phyloP scores from a whole-genome alignment of 2,888 invertebrate genomes.

The Lypha dubia region DNA sequence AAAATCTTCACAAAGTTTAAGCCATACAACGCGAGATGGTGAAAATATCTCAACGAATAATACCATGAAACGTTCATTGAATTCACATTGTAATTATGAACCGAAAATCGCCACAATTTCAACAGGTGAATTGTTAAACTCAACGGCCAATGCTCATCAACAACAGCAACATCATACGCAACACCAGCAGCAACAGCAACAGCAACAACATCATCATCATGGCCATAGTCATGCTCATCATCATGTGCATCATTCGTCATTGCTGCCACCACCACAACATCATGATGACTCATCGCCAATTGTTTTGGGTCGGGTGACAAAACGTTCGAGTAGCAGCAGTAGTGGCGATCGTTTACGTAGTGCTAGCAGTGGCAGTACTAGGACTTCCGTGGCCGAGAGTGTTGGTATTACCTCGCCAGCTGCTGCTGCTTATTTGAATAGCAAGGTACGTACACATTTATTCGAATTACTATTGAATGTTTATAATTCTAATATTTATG shows the following conservation, averaged over 20 bases:
- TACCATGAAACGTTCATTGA: slow-evolving; percentile 75
- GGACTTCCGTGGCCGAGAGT: slow-evolving; percentile 64
- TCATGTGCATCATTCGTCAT: slow-evolving; percentile 72
- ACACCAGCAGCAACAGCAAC: slow-evolving; percentile 40
- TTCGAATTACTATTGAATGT: slow-evolving; percentile 1
- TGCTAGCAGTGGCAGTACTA: slow-evolving; percentile 69
- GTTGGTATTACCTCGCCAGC: slow-evolving; percentile 74
- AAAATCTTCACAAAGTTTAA: slow-evolving; percentile 75
- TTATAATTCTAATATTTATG: slow-evolving; percentile 2
- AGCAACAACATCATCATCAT: slow-evolving; percentile 61
- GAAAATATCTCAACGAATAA: slow-evolving; percentile 63
- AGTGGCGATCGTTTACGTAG: slow-evolving; percentile 72
- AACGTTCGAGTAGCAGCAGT: slow-evolving; percentile 68
- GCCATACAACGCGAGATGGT: slow-evolving; percentile 51
- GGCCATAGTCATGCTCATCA: slow-evolving; percentile 63
- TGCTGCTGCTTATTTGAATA: slow-evolving; percentile 77
- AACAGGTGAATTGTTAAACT: slow-evolving; percentile 70
- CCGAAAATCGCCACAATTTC: slow-evolving; percentile 83
- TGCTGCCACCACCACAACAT: slow-evolving; percentile 75
- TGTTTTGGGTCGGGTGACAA: slow-evolving; percentile 80
- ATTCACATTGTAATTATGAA: slow-evolving; percentile 77
- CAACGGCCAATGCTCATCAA: slow-evolving; percentile 23
- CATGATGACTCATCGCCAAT: slow-evolving; percentile 78
- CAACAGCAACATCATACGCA: slow-evolving; percentile 41
- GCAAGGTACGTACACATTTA: slow-evolving; percentile 79